Percentiles rank a stretch among this genome's conserved stretches.
Conservation (phyloP, 2,797 vertebrate genomes). For the Pachyuromys duprasi region DNA sequence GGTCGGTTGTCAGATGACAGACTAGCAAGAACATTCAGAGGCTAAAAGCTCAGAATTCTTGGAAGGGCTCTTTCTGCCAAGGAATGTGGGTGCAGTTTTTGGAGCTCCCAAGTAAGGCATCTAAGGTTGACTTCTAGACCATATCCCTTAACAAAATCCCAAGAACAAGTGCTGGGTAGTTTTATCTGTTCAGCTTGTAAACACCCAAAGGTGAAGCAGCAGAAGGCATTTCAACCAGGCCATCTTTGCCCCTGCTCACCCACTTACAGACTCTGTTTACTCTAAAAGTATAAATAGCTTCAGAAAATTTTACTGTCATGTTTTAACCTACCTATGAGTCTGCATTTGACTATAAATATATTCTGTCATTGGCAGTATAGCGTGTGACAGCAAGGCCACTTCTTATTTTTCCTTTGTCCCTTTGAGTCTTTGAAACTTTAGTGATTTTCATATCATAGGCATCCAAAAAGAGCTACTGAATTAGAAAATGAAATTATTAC, state of each 20-base stretch:
- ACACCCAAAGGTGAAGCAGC: not conserved
- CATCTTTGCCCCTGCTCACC: not conserved
- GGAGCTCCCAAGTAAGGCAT: conserved; percentile 78
- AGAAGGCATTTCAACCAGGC: not conserved
- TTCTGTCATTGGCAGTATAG: conserved; percentile 7
- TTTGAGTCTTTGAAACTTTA: not conserved
- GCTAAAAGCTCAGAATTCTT: conserved; percentile 79
- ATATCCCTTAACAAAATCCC: conserved; percentile 28
- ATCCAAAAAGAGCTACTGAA: not conserved
- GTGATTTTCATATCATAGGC: not conserved
- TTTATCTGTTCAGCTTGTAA: not conserved
- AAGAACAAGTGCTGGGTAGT: not conserved
- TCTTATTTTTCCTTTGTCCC: not conserved
- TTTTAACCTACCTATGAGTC: not conserved
- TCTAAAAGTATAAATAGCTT: not conserved
- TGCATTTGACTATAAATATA: conserved; percentile 11
- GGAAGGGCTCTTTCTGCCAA: conserved; percentile 79
- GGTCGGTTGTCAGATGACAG: conserved; percentile 78
- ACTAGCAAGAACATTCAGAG: conserved; percentile 72
- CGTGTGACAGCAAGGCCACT: not conserved
- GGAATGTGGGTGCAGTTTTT: conserved; percentile 86
- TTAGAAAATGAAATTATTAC: not conserved
- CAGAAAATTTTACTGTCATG: not conserved
- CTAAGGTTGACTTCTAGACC: conserved; percentile 50
- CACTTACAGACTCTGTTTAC: not conserved